phyloP scores from a whole-genome alignment of 2,888 invertebrate genomes.

The Sarcophaga subvicina region DNA sequence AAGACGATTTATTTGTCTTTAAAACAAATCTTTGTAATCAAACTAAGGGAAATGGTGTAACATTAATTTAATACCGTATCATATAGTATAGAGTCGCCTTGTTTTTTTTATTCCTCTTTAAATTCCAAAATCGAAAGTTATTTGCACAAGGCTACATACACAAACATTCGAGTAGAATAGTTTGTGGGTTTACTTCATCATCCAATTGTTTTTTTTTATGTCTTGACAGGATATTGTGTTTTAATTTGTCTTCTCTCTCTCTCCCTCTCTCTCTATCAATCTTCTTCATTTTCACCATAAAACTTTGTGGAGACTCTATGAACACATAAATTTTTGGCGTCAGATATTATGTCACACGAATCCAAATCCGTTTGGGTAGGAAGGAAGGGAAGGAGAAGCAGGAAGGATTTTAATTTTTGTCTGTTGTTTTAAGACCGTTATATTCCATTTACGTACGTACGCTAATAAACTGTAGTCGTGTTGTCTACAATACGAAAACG shows the following conservation, averaged over 20 bases:
- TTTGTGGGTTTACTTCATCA: not conserved
- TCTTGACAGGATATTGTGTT: conserved; percentile 56
- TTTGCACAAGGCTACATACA: not conserved
- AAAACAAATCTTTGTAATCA: not conserved
- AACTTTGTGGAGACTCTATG: not conserved
- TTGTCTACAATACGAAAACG: conserved; percentile 20
- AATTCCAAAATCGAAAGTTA: not conserved
- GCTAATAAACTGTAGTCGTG: not conserved
- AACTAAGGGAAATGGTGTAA: not conserved
- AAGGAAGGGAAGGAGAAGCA: not conserved
- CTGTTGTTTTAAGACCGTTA: not conserved
- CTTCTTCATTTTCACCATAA: not conserved
- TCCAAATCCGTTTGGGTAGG: not conserved
- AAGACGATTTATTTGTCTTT: not conserved
- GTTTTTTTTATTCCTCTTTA: not conserved
- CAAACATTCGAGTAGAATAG: not conserved
- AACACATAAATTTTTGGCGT: conserved; percentile 47
- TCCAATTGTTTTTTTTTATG: conserved; percentile 23
- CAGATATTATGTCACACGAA: conserved; percentile 42
- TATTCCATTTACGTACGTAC: conserved; percentile 22
- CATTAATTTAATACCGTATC: not conserved
- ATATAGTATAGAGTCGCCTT: not conserved
- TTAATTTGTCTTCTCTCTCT: conserved; percentile 32
- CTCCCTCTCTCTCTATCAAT: too few species aligned
- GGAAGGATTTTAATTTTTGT: not conserved